These are phyloP conservation scores for Zelleria hepariella DNA, from an alignment of 2,888 invertebrate genomes.

Conservation along the genomic window DNA sequence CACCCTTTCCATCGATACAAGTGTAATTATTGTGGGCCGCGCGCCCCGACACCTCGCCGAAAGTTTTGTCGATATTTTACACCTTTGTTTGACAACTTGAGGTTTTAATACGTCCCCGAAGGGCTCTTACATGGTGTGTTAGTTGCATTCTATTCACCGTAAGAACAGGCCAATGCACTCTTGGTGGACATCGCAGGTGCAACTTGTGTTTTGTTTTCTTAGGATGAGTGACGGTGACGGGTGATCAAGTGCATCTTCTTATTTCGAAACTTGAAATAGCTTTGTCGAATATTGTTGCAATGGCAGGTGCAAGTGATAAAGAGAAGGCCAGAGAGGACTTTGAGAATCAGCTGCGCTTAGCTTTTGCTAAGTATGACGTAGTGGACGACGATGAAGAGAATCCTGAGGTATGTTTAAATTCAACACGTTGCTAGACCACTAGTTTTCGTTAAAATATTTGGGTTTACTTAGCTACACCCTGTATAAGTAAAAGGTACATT, in stretches of 20 bases:
- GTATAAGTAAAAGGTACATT: no score
- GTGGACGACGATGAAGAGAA: conserved; percentile 51
- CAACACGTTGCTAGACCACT: no score
- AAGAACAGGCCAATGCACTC: background rate
- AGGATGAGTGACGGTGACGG: background rate
- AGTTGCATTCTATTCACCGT: background rate
- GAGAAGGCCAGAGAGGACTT: conserved; percentile 54
- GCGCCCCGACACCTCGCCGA: conserved; percentile 26
- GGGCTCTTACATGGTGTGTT: background rate
- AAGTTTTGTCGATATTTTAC: conserved; percentile 57
- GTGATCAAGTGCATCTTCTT: background rate
- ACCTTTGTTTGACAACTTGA: background rate
- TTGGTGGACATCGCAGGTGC: background rate
- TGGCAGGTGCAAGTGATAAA: conserved; percentile 30
- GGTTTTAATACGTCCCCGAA: background rate
- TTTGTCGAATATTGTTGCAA: conserved; percentile 12
- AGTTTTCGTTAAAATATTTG: no score
- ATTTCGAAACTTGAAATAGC: background rate
- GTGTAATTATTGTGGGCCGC: conserved; percentile 1
- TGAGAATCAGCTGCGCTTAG: conserved; percentile 54
- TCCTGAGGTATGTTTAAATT: conserved; percentile 37
- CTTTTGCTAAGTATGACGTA: conserved; percentile 51
- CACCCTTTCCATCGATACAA: background rate
- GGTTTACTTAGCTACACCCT: no score
- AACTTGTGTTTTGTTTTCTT: background rate